Percentiles rank a stretch among this genome's conserved stretches.
Conservation (phyloP, 2,797 vertebrate species). For the Sebastes vulpes region DNA sequence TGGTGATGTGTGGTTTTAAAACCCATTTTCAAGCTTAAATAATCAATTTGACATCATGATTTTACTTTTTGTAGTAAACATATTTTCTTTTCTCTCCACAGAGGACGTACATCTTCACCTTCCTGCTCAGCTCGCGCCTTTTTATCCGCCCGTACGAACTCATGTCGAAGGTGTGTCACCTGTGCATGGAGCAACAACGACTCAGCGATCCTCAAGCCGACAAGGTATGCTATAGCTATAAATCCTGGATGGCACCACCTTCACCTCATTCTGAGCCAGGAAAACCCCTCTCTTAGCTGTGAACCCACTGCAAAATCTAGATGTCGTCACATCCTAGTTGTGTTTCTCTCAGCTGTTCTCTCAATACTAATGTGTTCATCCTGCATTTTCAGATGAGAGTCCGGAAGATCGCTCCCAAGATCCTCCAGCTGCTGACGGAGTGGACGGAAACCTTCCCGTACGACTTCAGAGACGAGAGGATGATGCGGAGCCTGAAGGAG, state of each 20-base stretch:
- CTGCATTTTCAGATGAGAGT: constrained; percentile 83
- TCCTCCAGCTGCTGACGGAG: constrained; percentile 93
- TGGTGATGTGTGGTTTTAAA: background rate
- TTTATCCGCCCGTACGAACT: constrained; percentile 93
- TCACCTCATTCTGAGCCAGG: no score
- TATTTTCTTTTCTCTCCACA: constrained; percentile 55
- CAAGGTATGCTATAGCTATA: constrained; percentile 82
- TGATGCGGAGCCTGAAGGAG: constrained; percentile 95
- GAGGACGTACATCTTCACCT: constrained; percentile 96
- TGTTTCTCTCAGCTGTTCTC: background rate
- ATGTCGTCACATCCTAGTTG: background rate
- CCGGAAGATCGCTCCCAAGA: constrained; percentile 91
- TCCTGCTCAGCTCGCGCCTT: constrained; percentile 94
- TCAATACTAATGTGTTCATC: background rate
- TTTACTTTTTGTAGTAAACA: background rate
- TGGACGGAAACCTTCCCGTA: constrained; percentile 97
- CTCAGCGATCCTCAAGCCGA: constrained; percentile 88
- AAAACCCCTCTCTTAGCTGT: background rate
- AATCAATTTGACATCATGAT: background rate
- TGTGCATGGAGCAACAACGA: constrained; percentile 91
- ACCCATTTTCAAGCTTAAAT: background rate
- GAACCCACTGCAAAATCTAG: background rate
- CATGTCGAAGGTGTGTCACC: constrained; percentile 92
- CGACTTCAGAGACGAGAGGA: constrained; percentile 95
- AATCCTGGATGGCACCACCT: no score